Conservation (phyloP, 2,797 vertebrate species). For the Sciurus vulgaris region DNA sequence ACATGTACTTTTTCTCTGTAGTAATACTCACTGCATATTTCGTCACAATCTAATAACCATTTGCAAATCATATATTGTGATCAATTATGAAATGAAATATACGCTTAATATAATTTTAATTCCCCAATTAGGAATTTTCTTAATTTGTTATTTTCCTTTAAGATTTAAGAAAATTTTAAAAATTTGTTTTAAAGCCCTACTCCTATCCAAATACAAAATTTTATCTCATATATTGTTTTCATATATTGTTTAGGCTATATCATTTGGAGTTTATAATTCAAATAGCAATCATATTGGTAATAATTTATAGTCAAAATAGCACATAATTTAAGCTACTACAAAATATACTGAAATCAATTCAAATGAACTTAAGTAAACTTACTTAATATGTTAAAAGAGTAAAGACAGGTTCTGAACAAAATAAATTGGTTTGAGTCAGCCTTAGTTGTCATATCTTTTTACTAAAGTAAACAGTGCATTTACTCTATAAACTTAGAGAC, state of each 20-base stretch:
- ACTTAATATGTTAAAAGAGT: constrained; percentile 24
- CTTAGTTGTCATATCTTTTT: constrained; percentile 38
- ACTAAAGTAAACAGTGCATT: not conserved
- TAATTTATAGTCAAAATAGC: constrained; percentile 17
- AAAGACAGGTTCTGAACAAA: constrained; percentile 47
- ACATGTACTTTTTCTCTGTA: not conserved
- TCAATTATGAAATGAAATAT: constrained; percentile 47
- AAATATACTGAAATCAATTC: constrained; percentile 47
- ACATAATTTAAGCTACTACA: constrained; percentile 36
- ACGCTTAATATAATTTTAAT: constrained; percentile 28
- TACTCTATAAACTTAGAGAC: not conserved
- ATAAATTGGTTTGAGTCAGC: constrained; percentile 19
- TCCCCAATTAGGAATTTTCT: constrained; percentile 2
- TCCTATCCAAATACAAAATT: constrained; percentile 45
- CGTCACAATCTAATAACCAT: not conserved
- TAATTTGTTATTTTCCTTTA: constrained; percentile 42
- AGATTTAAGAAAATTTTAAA: constrained; percentile 3
- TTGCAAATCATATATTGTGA: constrained; percentile 13
- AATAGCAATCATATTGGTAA: not conserved
- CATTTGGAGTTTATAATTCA: constrained; percentile 61
- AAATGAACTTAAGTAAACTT: constrained; percentile 49
- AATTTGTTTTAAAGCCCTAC: constrained; percentile 12
- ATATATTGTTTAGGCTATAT: not conserved
- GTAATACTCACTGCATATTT: not conserved
- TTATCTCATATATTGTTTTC: not conserved